These are phyloP conservation scores for Steatocranus sp. DNA, from an alignment of 2,797 vertebrate genomes.

Conservation along the genomic window DNA sequence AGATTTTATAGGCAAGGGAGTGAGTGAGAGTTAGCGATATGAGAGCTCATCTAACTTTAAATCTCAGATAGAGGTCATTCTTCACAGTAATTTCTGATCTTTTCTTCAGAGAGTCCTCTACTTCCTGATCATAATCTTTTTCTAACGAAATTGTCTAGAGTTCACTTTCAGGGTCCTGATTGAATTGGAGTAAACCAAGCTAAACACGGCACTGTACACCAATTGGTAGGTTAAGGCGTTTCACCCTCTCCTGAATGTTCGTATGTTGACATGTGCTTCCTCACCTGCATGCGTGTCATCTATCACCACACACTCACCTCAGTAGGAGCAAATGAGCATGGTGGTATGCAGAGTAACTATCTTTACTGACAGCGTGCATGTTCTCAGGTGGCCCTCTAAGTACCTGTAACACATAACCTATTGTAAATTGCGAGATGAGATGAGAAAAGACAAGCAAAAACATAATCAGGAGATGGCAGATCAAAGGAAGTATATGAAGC, in stretches of 20 bases:
- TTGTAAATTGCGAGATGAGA: not conserved
- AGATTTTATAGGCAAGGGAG: not conserved
- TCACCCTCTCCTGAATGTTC: not conserved
- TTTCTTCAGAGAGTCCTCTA: not conserved
- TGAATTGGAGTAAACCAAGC: not conserved
- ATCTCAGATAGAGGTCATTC: not conserved
- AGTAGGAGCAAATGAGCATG: conserved; percentile 25
- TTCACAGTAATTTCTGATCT: fast-evolving
- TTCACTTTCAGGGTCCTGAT: not conserved
- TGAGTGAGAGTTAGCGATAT: not conserved
- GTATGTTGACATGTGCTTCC: not conserved
- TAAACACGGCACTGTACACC: not conserved
- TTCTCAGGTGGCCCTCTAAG: conserved; percentile 47
- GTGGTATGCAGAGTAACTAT: conserved; percentile 36
- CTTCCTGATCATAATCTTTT: not conserved
- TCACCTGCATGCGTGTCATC: not conserved
- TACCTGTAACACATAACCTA: conserved; percentile 15
- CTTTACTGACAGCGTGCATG: conserved; percentile 26
- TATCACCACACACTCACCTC: not conserved
- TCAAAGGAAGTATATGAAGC: not conserved
- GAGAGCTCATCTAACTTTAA: not conserved
- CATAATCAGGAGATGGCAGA: not conserved
- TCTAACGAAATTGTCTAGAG: fast-evolving
- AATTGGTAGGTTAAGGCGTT: not conserved
- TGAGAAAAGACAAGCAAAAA: not conserved